Evolutionary conservation across 2,797 vertebrate genomes (phyloP).

Genomic region (Chlorospingus semifuscus): DNA sequence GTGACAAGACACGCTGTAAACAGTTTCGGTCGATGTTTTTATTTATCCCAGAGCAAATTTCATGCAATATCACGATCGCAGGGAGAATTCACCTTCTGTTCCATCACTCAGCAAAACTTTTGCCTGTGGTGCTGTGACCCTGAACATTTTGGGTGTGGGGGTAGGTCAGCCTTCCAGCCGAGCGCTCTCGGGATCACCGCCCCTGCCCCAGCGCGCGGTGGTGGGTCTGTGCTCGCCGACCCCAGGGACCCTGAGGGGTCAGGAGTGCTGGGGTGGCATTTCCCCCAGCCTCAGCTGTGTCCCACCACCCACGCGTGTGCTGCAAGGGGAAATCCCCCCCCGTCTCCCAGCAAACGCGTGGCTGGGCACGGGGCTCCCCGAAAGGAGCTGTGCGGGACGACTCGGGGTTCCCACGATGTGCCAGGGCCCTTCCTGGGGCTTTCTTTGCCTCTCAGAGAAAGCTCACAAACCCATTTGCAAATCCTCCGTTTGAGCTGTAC

Average conservation of each 20-base stretch:
- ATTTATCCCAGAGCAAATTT: slow-evolving; percentile 15
- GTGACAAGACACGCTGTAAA: slow-evolving; percentile 44
- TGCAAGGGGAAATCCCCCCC: background rate
- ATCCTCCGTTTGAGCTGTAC: background rate
- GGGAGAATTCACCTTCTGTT: background rate
- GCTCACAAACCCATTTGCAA: background rate
- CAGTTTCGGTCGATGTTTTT: background rate
- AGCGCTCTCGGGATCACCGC: accelerated
- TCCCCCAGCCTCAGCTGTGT: background rate
- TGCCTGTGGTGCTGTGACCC: background rate
- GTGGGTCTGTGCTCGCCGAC: accelerated
- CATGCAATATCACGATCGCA: accelerated
- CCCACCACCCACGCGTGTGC: background rate
- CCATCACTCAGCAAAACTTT: background rate
- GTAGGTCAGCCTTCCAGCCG: background rate
- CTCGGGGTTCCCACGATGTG: background rate
- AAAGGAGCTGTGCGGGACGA: background rate
- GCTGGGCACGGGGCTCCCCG: accelerated
- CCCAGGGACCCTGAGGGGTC: accelerated
- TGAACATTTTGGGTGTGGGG: background rate
- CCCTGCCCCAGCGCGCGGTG: background rate
- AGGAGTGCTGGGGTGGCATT: background rate
- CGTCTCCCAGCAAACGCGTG: accelerated
- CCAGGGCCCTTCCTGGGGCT: accelerated
- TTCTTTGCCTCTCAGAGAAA: background rate